Evolutionary conservation across 2,113 vertebrate species (phyloP).

Genomic region (Tragelaphus strepsiceros): DNA sequence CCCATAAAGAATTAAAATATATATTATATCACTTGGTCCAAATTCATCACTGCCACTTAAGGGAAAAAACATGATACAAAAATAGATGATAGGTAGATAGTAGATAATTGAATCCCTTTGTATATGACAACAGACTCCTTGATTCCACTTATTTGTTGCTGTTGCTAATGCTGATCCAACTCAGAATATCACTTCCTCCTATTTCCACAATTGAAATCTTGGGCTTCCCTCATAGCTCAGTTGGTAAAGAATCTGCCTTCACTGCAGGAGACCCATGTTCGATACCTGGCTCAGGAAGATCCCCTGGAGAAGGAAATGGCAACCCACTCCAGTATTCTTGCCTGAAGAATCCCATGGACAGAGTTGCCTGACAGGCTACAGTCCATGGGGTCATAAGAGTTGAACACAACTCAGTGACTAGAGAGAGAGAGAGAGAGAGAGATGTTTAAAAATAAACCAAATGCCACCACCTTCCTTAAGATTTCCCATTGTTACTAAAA

Average conservation of each 20-base stretch:
- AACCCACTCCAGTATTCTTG: neutral
- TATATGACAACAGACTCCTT: neutral
- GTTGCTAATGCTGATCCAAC: neutral
- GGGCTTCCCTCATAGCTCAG: neutral
- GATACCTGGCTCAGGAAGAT: rapidly evolving
- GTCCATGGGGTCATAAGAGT: neutral
- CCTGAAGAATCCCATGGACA: neutral
- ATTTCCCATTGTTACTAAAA: neutral
- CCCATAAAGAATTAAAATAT: neutral
- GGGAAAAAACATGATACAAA: neutral
- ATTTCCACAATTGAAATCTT: neutral
- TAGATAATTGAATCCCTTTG: neutral
- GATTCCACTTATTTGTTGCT: neutral
- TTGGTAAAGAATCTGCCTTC: neutral
- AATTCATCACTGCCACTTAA: neutral
- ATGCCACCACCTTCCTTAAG: neutral
- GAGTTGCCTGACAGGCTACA: neutral
- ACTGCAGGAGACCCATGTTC: neutral
- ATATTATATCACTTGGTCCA: neutral
- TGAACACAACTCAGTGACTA: neutral
- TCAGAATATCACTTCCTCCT: neutral
- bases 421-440: neutral
- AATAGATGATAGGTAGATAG: neutral
- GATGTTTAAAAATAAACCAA: constrained; percentile 1
- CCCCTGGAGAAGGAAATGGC: neutral